Percentiles rank a stretch among this genome's conserved stretches.
Evolutionary conservation across 2,113 vertebrate species (phyloP).

Genomic region (Solenodon paradoxus): DNA sequence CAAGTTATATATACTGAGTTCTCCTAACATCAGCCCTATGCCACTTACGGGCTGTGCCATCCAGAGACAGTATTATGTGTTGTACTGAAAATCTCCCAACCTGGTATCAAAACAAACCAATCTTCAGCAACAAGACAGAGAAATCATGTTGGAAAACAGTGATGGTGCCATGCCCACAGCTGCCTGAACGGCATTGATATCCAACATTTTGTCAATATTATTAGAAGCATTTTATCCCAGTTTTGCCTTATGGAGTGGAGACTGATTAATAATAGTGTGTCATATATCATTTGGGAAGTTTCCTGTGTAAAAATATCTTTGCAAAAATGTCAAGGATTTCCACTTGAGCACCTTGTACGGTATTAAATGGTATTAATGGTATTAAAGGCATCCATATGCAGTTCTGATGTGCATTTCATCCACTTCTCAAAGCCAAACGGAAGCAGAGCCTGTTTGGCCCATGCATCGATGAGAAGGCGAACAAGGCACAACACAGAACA

Average conservation of each 20-base stretch:
- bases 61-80: background rate
- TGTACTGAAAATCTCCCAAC: background rate
- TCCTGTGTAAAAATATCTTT: background rate
- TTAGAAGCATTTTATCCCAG: background rate
- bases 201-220: background rate
- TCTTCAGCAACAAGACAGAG: background rate
- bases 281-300: background rate
- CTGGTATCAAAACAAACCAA: background rate
- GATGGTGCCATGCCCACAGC: background rate
- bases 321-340: background rate
- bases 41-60: background rate
- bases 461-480: background rate
- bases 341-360: too few relatives aligned
- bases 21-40: background rate
- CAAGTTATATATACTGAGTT: too few relatives aligned
- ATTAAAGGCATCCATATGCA: too few relatives aligned
- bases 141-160: background rate
- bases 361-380: too few relatives aligned
- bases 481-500: too few relatives aligned
- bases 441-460: background rate
- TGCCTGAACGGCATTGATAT: background rate
- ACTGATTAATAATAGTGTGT: background rate
- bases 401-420: background rate
- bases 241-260: background rate
- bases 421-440: background rate